A percentile compares a stretch with the other conserved stretches of the same genome.
Conservation (phyloP, 1,140 invertebrate species). For the Arion vulgaris region DNA sequence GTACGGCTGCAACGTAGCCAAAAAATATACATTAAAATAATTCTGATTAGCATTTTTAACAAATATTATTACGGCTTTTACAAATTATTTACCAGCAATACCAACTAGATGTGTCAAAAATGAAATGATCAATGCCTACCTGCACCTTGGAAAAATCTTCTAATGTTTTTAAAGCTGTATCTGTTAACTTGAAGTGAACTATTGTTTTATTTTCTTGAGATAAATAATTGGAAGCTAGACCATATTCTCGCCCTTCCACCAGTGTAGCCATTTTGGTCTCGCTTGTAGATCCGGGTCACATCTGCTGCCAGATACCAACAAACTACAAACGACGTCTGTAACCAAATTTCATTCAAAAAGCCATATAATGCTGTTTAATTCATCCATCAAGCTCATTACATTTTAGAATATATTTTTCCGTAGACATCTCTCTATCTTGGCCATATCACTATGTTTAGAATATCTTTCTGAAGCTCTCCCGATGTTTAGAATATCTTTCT, state of each 20-base stretch:
- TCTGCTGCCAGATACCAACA: not conserved
- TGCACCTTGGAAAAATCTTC: conserved; percentile 89
- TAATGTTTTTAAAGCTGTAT: conserved; percentile 91
- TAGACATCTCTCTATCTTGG: too few species aligned
- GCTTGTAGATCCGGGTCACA: conserved; percentile 15
- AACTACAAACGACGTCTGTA: too few species aligned
- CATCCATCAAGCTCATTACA: too few species aligned
- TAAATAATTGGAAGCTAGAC: conserved; percentile 90
- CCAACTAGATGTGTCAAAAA: not conserved
- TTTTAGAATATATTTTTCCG: too few species aligned
- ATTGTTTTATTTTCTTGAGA: conserved; percentile 89
- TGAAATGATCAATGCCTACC: conserved; percentile 73
- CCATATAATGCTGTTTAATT: too few species aligned
- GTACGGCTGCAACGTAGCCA: not conserved
- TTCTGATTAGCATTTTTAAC: not conserved
- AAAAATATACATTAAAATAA: too few species aligned
- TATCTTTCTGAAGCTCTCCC: too few species aligned
- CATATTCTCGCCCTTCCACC: conserved; percentile 94
- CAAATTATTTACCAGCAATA: not conserved
- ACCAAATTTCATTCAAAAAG: too few species aligned
- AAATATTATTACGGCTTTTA: not conserved
- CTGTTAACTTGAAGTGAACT: conserved; percentile 94
- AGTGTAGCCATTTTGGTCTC: conserved; percentile 85
- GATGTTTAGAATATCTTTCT: too few species aligned
- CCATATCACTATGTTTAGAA: too few species aligned